These are phyloP conservation scores for Troides helena DNA, from an alignment of 2,888 invertebrate genomes.

Conservation along the genomic window DNA sequence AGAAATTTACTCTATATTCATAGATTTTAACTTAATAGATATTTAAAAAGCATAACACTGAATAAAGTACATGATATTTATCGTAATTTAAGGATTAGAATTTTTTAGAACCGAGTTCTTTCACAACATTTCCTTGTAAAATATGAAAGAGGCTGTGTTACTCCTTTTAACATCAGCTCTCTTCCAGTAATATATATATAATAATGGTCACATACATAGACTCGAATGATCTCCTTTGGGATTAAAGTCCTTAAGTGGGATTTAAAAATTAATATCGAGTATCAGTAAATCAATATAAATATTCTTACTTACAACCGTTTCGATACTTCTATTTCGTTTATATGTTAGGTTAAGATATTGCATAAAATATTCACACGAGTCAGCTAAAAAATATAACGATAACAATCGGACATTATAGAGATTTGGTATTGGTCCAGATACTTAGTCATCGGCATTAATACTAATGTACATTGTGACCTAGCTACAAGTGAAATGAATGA, in stretches of 20 bases:
- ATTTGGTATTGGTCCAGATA: slow-evolving; percentile 6
- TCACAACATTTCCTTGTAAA: not conserved
- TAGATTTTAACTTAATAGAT: too few species aligned
- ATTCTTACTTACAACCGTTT: too few species aligned
- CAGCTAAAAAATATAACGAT: not conserved
- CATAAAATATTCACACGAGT: not conserved
- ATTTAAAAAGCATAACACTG: too few species aligned
- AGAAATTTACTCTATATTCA: not conserved
- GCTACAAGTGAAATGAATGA: not conserved
- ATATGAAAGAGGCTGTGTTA: not conserved
- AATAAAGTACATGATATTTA: too few species aligned
- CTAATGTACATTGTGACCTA: not conserved
- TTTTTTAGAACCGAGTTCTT: too few species aligned
- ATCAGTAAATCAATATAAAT: too few species aligned
- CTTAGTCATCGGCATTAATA: slow-evolving; percentile 4
- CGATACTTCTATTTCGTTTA: not conserved
- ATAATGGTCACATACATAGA: not conserved
- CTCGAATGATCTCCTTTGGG: not conserved
- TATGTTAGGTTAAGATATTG: not conserved
- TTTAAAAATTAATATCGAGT: too few species aligned
- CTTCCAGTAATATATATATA: not conserved
- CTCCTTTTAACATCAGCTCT: not conserved
- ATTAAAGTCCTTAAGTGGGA: too few species aligned
- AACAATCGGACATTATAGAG: not conserved
- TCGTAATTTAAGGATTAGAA: too few species aligned